These are phyloP conservation scores for Embiotoca jacksoni DNA, from an alignment of 2,113 vertebrate species.

Conservation along the genomic window DNA sequence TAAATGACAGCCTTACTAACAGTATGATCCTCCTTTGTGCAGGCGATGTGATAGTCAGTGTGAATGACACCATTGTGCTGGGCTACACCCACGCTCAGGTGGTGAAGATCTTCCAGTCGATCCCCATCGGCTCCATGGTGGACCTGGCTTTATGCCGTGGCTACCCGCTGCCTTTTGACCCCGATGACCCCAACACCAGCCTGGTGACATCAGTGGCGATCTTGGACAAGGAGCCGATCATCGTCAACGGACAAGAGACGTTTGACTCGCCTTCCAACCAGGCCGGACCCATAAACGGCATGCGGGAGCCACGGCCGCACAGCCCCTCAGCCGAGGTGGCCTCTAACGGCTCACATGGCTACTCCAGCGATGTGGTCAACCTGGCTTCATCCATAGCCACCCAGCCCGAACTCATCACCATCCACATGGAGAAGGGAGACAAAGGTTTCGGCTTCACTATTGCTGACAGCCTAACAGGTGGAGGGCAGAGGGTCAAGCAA, in stretches of 20 bases:
- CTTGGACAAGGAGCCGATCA: constrained; percentile 97
- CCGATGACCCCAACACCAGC: constrained; percentile 98
- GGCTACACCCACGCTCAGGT: constrained; percentile 99
- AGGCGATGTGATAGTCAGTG: constrained; percentile 98
- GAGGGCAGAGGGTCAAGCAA: constrained; percentile 96
- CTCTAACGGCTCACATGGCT: constrained; percentile 89
- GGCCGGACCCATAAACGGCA: constrained; percentile 80
- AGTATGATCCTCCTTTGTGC: constrained; percentile 18
- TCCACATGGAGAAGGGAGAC: constrained; percentile 98
- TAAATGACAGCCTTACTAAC: constrained; percentile 5
- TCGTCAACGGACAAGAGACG: constrained; percentile 95
- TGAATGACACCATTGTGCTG: constrained; percentile 96
- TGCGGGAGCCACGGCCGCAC: constrained; percentile 90
- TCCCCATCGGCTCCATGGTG: constrained; percentile 97
- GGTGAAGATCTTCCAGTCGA: constrained; percentile 99
- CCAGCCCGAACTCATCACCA: constrained; percentile 97
- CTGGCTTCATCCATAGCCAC: constrained; percentile 97
- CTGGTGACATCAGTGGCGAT: constrained; percentile 98
- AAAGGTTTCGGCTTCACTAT: constrained; percentile 99
- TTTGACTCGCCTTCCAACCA: constrained; percentile 88
- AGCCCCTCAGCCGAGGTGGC: constrained; percentile 89
- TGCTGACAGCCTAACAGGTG: constrained; percentile 94
- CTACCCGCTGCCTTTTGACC: constrained; percentile 98
- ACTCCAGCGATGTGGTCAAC: constrained; percentile 93
- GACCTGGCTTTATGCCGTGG: constrained; percentile 97